These are phyloP conservation scores for Malurus cyaneus DNA, from an alignment of 2,113 vertebrate species.

Conservation along the genomic window DNA sequence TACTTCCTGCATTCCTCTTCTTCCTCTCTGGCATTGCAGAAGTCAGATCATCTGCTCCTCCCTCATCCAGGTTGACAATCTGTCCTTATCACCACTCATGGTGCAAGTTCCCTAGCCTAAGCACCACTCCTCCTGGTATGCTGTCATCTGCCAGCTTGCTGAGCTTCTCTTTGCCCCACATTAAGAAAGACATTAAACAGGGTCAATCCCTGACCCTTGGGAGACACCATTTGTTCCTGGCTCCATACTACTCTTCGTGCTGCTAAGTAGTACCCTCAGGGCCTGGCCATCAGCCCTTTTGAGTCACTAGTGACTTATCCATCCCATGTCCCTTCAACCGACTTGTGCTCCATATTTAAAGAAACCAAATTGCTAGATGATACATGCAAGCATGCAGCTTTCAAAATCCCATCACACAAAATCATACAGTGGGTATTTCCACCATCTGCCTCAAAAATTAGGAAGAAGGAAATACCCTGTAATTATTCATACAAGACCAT, in stretches of 20 bases:
- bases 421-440: not conserved
- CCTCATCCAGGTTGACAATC: not conserved
- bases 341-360: not conserved
- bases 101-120: accelerated
- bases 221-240: not conserved
- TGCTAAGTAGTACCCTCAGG: not conserved
- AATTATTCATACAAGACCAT: not conserved
- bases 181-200: no score
- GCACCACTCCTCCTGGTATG: no score
- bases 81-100: not conserved
- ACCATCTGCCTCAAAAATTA: not conserved
- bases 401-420: not conserved
- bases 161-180: not conserved
- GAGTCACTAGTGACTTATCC: not conserved
- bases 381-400: not conserved
- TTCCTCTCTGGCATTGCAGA: not conserved
- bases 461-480: not conserved
- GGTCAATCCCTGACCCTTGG: not conserved
- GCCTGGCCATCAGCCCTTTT: not conserved
- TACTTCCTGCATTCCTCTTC: not conserved
- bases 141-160: not conserved
- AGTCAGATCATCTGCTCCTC: not conserved
- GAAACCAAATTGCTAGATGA: not conserved
- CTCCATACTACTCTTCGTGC: not conserved
- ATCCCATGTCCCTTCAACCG: not conserved